These are phyloP conservation scores for Xerus rutilus DNA, from an alignment of 2,797 vertebrate genomes.

Conservation along the genomic window DNA sequence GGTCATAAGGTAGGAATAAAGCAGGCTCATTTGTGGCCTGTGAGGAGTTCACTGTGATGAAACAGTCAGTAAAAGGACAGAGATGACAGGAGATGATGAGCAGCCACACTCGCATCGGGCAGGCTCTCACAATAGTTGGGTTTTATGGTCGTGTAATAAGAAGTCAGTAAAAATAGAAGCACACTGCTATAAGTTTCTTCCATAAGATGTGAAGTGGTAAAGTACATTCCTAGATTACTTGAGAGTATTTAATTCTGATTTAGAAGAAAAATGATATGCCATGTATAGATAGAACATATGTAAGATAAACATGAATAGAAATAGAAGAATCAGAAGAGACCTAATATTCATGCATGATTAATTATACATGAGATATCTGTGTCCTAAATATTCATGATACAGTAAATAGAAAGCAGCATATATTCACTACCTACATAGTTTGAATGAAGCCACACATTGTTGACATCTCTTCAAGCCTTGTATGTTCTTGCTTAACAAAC, in stretches of 20 bases:
- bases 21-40: accelerated
- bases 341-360: neutral
- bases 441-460: neutral
- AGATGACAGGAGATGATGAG: accelerated
- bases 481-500: neutral
- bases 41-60: neutral
- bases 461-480: neutral
- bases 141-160: neutral
- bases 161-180: neutral
- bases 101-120: neutral
- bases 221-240: neutral
- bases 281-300: neutral
- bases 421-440: neutral
- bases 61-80: too few relatives aligned
- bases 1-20: neutral
- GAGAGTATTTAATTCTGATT: neutral
- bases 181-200: neutral
- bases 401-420: neutral
- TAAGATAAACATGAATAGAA: neutral
- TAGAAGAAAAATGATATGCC: neutral
- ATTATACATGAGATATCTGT: neutral
- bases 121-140: accelerated
- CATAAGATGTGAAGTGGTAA: neutral
- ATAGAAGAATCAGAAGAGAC: neutral
- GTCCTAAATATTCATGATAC: neutral